Percentiles rank a stretch among this genome's conserved stretches.
Conservation (phyloP, 2,113 vertebrate species). For the Sinocyclocheilus rhinocerous region DNA sequence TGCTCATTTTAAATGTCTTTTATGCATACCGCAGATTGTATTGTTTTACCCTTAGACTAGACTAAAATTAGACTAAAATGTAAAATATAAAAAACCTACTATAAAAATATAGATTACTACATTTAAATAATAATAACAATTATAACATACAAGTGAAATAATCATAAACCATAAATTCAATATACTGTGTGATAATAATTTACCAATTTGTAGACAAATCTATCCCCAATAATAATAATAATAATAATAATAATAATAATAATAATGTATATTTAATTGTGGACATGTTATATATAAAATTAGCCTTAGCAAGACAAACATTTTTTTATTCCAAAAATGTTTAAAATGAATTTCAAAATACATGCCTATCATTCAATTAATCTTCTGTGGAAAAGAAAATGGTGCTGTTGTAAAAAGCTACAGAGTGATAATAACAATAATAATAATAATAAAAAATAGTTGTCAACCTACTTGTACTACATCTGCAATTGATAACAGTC, state of each 20-base stretch:
- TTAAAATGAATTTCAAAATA: too few relatives aligned
- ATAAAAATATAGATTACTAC: not conserved
- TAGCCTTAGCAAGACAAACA: not conserved
- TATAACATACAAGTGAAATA: not conserved
- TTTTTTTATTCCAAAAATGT: too few relatives aligned
- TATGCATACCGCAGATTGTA: not conserved
- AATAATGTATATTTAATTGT: too few relatives aligned
- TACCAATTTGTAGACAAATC: not conserved
- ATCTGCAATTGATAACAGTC: not conserved
- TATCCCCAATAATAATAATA: too few relatives aligned
- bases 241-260: too few relatives aligned
- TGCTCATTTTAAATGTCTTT: not conserved
- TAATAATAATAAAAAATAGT: not conserved
- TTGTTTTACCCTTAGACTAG: too few relatives aligned
- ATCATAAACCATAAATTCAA: not conserved
- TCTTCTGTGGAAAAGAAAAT: not conserved
- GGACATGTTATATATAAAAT: too few relatives aligned
- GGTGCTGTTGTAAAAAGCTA: not conserved
- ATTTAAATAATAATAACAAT: not conserved
- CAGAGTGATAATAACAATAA: not conserved
- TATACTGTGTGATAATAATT: not conserved
- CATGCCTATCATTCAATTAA: not conserved
- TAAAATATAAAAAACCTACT: too few relatives aligned
- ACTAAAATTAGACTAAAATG: too few relatives aligned
- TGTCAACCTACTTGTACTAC: not conserved